Percentiles rank a stretch among this genome's conserved stretches.
phyloP scores from a whole-genome alignment of 2,888 invertebrate genomes.

The Eilema griseolum region DNA sequence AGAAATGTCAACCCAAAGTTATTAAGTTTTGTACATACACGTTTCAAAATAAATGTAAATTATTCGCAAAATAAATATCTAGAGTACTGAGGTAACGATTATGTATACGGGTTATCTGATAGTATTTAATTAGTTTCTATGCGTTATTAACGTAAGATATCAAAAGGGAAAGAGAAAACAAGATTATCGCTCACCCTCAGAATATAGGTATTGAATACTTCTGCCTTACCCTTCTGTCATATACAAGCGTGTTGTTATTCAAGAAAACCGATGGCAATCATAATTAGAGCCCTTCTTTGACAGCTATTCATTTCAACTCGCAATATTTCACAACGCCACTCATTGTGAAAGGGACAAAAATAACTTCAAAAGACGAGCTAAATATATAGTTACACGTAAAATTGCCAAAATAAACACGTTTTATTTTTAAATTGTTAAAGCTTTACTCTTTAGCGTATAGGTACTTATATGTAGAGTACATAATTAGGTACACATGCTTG shows the following conservation, averaged over 20 bases:
- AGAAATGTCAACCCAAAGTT: not conserved
- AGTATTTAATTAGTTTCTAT: too few relatives aligned
- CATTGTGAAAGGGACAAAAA: constrained; percentile 30
- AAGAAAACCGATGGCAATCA: not conserved
- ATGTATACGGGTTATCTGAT: too few relatives aligned
- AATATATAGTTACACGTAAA: constrained; percentile 38
- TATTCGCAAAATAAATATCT: too few relatives aligned
- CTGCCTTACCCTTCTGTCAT: not conserved
- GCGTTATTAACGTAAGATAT: too few relatives aligned
- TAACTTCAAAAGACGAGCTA: constrained; percentile 38
- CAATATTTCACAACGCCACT: constrained; percentile 29
- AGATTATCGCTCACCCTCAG: too few relatives aligned
- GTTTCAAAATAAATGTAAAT: not conserved
- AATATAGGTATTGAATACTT: not conserved
- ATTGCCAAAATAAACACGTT: constrained; percentile 56
- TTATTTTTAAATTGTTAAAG: constrained; percentile 51
- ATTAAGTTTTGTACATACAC: not conserved
- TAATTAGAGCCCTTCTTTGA: not conserved
- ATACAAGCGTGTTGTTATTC: not conserved
- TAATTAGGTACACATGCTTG: constrained; percentile 17
- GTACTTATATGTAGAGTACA: constrained; percentile 22
- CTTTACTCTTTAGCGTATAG: constrained; percentile 32
- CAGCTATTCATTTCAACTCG: not conserved
- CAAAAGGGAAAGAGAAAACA: not conserved
- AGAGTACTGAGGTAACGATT: too few relatives aligned